Evolutionary conservation across 1,140 invertebrate genomes (phyloP), one percentile per base, ranked within the genome.

Genomic region (Babylonia areolata): DNA sequence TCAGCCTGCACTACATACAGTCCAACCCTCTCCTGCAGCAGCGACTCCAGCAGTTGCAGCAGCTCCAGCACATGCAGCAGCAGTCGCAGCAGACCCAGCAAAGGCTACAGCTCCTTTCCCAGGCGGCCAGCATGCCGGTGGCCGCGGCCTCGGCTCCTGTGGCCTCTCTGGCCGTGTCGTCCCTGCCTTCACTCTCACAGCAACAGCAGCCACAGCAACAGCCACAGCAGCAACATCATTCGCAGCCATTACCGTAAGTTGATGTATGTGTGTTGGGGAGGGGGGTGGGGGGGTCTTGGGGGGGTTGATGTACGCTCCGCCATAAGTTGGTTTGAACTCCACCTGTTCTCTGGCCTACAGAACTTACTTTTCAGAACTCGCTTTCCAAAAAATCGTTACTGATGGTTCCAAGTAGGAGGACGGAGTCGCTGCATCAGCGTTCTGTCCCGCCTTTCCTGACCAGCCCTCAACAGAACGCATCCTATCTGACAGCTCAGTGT

Each of bases 1-100:
- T 80, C 78, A 80, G 78, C 78, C n/a, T 80, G 78, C 78, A 80
- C 23, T 12, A 54, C 39, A 51, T 80, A 9, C 78, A 80, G 78
- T 51, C 78, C 78, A 80, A 80, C 42, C 78, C 78, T 20, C 78
- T 80, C 15, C 3, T 80, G 40, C 46, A 46, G 78, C 78, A 80
- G 78, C 78, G 40, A 28, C 51, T 80, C 42, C 78, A 80, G 78
- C 40, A 51, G 28, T 42, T 80, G 78, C 78, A 80, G 42, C 78
- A 80, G 40, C 40, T 80, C 0, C 78, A 80, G 78, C 42, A 51
- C 40, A 51, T 80, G 46, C 78, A 80, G 42, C 78, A 80, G 40
- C 78, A 80, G 31, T 9, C 78, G 11, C 78, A 80, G 78, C 78
- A 80, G 77, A 33, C 31, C 9, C 71, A 73, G 35, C 77, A 79